Percentiles rank a stretch among this genome's conserved stretches.
These are phyloP conservation scores for Drosophila malerkotliana DNA, from an alignment of 1,140 invertebrate genomes.

Conservation along the genomic window DNA sequence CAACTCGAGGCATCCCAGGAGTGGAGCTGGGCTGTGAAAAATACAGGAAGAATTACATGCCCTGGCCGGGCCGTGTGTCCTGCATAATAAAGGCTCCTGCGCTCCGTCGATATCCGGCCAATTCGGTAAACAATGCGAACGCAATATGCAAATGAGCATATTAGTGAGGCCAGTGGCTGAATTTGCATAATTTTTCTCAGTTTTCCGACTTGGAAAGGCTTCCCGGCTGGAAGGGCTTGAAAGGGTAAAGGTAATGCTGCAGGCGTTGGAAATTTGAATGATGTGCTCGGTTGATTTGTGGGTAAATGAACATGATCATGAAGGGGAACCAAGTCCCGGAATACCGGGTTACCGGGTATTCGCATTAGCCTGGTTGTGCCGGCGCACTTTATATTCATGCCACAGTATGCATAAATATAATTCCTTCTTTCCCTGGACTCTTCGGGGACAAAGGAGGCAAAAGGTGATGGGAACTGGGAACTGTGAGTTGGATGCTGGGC, in stretches of 20 bases:
- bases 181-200: constrained; percentile 69
- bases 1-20: constrained; percentile 46
- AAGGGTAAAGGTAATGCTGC: constrained; percentile 21
- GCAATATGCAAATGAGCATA: constrained; percentile 74
- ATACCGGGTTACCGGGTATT: constrained; percentile 1
- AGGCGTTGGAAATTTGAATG: constrained; percentile 40
- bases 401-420: constrained; percentile 71
- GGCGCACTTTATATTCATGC: constrained; percentile 64
- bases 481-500: neutral
- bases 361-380: constrained; percentile 25
- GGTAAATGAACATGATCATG: constrained; percentile 17
- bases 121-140: constrained; percentile 70
- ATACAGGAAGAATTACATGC: constrained; percentile 62
- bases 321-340: neutral
- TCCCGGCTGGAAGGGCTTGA: constrained; percentile 29
- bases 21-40: constrained; percentile 41
- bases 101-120: constrained; percentile 40
- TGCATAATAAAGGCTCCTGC: constrained; percentile 61
- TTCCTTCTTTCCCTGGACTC: constrained; percentile 23
- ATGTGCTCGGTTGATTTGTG: constrained; percentile 43
- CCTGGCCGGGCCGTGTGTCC: constrained; percentile 45
- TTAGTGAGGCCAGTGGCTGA: constrained; percentile 47
- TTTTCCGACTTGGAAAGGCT: constrained; percentile 6
- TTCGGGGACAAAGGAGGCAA: too few relatives aligned
- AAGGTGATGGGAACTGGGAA: too few relatives aligned